Conservation (phyloP, 2,797 vertebrate genomes). For the Parauchenoglanis ngamensis region DNA sequence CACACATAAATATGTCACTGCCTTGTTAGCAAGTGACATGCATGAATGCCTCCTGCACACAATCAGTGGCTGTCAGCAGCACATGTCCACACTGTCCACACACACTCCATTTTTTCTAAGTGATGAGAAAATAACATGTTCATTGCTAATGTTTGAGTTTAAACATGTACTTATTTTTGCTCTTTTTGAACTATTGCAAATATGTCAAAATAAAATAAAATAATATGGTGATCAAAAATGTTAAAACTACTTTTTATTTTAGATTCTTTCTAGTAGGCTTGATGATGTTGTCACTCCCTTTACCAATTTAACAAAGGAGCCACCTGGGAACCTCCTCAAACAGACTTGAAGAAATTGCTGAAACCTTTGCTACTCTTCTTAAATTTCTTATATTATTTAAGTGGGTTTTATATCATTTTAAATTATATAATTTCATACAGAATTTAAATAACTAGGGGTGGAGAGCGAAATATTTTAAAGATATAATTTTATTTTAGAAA, state of each 20-base stretch:
- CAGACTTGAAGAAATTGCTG: background rate
- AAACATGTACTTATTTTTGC: background rate
- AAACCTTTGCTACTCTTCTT: background rate
- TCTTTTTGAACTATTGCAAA: background rate
- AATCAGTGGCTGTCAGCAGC: slow-evolving; percentile 29
- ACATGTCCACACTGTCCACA: slow-evolving; percentile 31
- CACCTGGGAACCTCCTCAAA: background rate
- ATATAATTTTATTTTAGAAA: background rate
- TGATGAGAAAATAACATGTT: slow-evolving; percentile 27
- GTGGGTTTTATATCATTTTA: no score
- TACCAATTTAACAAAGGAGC: background rate
- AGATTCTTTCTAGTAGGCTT: background rate
- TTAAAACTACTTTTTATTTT: background rate
- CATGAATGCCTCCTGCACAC: slow-evolving; percentile 34
- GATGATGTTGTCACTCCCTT: background rate
- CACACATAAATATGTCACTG: slow-evolving; percentile 53
- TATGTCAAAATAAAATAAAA: background rate
- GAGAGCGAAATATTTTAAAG: background rate
- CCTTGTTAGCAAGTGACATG: slow-evolving; percentile 45
- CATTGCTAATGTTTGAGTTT: slow-evolving; percentile 34
- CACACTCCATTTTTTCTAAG: slow-evolving; percentile 34
- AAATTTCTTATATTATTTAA: background rate
- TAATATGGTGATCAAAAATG: background rate
- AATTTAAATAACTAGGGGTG: background rate
- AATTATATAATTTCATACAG: background rate